phyloP scores from a whole-genome alignment of 2,888 invertebrate genomes.

The Agrochola macilenta region DNA sequence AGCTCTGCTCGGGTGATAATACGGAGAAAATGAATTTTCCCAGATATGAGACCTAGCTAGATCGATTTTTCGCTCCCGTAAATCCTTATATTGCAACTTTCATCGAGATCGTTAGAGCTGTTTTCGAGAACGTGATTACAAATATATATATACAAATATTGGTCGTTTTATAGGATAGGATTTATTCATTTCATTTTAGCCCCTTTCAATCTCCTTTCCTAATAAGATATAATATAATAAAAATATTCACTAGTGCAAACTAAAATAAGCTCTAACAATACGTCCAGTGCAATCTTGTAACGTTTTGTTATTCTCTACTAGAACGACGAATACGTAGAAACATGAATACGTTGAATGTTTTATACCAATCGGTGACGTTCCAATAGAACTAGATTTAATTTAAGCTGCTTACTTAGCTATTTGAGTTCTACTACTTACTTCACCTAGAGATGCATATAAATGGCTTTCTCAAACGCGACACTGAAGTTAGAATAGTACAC shows the following conservation, averaged over 20 bases:
- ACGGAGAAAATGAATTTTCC: no score
- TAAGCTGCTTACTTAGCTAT: conserved; percentile 7
- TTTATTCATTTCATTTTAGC: no score
- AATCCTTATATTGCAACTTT: no score
- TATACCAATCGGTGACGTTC: conserved; percentile 33
- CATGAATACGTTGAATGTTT: conserved; percentile 21
- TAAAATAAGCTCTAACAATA: conserved; percentile 23
- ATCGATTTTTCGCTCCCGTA: no score
- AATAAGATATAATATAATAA: background rate
- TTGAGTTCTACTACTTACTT: background rate
- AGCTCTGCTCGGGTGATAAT: no score
- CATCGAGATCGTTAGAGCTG: no score
- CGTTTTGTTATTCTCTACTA: conserved; percentile 42
- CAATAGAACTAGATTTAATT: conserved; percentile 6
- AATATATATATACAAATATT: no score
- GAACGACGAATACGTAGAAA: conserved; percentile 37
- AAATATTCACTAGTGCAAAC: conserved; percentile 1
- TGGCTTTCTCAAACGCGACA: background rate
- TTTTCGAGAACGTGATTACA: no score
- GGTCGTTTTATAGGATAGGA: no score
- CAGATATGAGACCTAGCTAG: no score
- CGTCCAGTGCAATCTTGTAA: conserved; percentile 1
- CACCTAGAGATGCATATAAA: conserved; percentile 1
- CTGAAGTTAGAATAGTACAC: background rate
- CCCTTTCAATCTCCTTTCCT: background rate